Conservation (phyloP, 2,888 invertebrate species). For the Nycteola revayana region DNA sequence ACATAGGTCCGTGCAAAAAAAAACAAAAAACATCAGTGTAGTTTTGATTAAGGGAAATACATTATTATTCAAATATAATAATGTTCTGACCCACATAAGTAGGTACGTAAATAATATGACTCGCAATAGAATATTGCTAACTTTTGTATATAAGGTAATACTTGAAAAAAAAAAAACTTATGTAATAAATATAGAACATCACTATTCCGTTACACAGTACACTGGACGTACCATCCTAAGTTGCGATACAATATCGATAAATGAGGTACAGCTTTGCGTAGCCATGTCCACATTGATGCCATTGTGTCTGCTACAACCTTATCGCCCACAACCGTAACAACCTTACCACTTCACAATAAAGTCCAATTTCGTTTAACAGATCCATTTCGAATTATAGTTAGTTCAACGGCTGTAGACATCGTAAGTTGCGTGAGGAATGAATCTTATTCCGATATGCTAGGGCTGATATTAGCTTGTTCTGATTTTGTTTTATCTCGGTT, state of each 20-base stretch:
- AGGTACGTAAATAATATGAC: no score
- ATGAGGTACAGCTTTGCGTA: slow-evolving; percentile 52
- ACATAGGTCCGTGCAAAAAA: no score
- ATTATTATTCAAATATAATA: no score
- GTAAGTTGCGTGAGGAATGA: slow-evolving; percentile 3
- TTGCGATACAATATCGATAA: slow-evolving; percentile 52
- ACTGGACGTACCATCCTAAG: no score
- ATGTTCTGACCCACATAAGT: no score
- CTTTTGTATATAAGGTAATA: no score
- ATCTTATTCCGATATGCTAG: slow-evolving; percentile 2
- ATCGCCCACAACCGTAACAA: neutral
- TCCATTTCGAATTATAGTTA: slow-evolving; percentile 2
- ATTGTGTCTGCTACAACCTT: slow-evolving; percentile 26
- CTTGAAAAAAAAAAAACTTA: no score
- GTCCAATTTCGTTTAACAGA: slow-evolving; percentile 15
- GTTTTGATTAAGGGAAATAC: no score
- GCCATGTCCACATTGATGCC: slow-evolving; percentile 43
- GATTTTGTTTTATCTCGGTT: slow-evolving; percentile 10
- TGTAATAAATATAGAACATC: no score
- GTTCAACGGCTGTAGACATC: slow-evolving; percentile 6
- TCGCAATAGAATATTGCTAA: no score
- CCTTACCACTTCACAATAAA: slow-evolving; percentile 7
- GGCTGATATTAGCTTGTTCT: neutral
- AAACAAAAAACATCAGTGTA: no score
- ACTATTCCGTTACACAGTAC: no score